Evolutionary conservation across 2,797 vertebrate genomes (phyloP).

Genomic region (Sparidentex hasta): DNA sequence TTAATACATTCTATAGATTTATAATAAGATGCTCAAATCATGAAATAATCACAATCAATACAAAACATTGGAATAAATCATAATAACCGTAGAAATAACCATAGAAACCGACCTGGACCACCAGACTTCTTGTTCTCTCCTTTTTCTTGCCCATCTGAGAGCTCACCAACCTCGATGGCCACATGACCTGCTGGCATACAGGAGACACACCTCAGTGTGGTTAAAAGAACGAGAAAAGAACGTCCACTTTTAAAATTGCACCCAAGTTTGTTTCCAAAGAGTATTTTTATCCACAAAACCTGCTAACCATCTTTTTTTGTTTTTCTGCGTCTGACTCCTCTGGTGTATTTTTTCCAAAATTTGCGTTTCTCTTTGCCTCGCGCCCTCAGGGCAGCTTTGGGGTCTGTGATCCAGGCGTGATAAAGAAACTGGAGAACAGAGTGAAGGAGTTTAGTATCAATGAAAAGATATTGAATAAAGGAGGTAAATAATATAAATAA

Average conservation of each 20-base stretch:
- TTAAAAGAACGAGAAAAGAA: background rate
- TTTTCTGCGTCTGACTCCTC: constrained; percentile 80
- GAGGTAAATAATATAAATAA: constrained; percentile 1
- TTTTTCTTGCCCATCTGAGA: constrained; percentile 85
- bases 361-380: constrained; percentile 91
- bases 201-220: background rate
- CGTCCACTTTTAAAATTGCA: too few relatives aligned
- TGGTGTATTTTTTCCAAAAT: constrained; percentile 89
- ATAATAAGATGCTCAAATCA: too few relatives aligned
- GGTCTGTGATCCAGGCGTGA: constrained; percentile 97
- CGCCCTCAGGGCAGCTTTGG: constrained; percentile 94
- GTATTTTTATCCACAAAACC: background rate
- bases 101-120: constrained; percentile 88
- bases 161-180: constrained; percentile 90
- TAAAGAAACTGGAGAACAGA: constrained; percentile 92
- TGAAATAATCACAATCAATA: background rate
- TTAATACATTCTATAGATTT: too few relatives aligned
- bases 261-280: background rate
- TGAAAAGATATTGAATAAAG: background rate
- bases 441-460: background rate
- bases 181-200: constrained; percentile 82
- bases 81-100: background rate
- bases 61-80: background rate
- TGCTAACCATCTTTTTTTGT: constrained; percentile 82
- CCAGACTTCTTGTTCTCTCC: constrained; percentile 87